Percentiles rank a stretch among this genome's conserved stretches.
These are phyloP conservation scores for Palaemon carinicauda DNA, from an alignment of 1,140 invertebrate genomes.

Conservation along the genomic window DNA sequence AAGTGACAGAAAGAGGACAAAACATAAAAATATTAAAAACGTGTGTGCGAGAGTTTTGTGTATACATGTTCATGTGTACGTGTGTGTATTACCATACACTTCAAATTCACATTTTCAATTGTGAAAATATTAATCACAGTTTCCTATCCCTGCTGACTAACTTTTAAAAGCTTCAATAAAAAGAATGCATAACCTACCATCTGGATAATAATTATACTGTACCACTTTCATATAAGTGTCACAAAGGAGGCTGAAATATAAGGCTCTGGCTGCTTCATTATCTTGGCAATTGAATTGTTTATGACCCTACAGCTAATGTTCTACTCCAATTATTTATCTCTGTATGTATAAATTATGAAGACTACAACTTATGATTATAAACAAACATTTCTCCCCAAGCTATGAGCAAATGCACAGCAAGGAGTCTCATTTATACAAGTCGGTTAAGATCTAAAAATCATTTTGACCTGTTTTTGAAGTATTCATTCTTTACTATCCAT, in stretches of 20 bases:
- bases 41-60: neutral
- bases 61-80: neutral
- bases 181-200: neutral
- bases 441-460: constrained; percentile 54
- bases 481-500: constrained; percentile 51
- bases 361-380: constrained; percentile 57
- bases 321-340: constrained; percentile 56
- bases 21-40: neutral
- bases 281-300: constrained; percentile 43
- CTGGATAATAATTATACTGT: neutral
- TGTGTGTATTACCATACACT: neutral
- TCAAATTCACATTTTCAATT: neutral
- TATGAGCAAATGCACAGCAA: constrained; percentile 57
- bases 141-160: neutral
- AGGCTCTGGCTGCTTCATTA: constrained; percentile 39
- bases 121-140: constrained; percentile 38
- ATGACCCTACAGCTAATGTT: constrained; percentile 53
- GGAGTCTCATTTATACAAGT: constrained; percentile 53
- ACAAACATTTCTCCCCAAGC: constrained; percentile 51
- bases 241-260: constrained; percentile 31
- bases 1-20: neutral
- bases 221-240: no score
- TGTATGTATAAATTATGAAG: constrained; percentile 57
- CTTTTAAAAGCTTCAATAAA: neutral
- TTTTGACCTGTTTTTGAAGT: constrained; percentile 55